Conservation (phyloP, 1,140 invertebrate genomes). For the Euschistus heros region DNA sequence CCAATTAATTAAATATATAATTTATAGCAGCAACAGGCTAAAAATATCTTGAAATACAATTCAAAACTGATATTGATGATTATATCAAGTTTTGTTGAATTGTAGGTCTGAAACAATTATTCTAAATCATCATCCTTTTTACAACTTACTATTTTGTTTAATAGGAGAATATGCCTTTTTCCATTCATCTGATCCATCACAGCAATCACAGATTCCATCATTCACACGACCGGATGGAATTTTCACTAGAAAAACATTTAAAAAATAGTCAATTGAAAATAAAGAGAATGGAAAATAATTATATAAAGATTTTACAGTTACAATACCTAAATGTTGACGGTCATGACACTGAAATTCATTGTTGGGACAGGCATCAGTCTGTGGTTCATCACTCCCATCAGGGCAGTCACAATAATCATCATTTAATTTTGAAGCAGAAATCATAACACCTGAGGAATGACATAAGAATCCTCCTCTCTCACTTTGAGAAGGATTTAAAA, state of each 20-base stretch:
- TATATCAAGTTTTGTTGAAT: too few species aligned
- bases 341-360: slow-evolving; percentile 67
- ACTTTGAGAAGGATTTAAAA: background rate
- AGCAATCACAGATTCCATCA: slow-evolving; percentile 90
- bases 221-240: slow-evolving; percentile 67
- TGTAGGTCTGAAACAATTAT: too few species aligned
- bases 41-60: too few species aligned
- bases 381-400: slow-evolving; percentile 82
- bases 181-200: slow-evolving; percentile 69
- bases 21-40: too few species aligned
- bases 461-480: slow-evolving; percentile 8
- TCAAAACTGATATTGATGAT: too few species aligned
- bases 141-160: too few species aligned
- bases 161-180: background rate
- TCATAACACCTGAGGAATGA: background rate
- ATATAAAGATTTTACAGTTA: too few species aligned
- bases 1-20: too few species aligned
- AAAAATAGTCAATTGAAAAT: background rate
- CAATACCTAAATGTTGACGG: too few species aligned
- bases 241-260: background rate
- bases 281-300: too few species aligned
- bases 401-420: slow-evolving; percentile 92
- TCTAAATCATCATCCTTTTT: too few species aligned
- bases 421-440: slow-evolving; percentile 53
- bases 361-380: slow-evolving; percentile 76